Evolutionary conservation across 1,140 invertebrate genomes (phyloP).

Genomic region (Arion vulgaris): DNA sequence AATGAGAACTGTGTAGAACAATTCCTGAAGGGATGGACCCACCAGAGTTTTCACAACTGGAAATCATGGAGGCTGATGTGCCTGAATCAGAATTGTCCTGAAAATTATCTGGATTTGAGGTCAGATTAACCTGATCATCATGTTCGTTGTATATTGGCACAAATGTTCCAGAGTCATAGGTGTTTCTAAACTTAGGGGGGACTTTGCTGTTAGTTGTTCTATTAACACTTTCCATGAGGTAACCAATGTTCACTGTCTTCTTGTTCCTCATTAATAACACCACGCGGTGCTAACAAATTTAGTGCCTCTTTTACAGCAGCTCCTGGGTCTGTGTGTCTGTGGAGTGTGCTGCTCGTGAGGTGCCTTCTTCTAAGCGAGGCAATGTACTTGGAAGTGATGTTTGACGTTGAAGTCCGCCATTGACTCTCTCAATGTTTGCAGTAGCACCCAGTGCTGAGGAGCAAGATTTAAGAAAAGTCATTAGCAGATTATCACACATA

Average conservation of each 20-base stretch:
- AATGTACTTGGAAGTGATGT: slow-evolving; percentile 43
- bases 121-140: slow-evolving; percentile 8
- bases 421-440: not conserved
- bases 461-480: not conserved
- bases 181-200: not conserved
- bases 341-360: slow-evolving; percentile 14
- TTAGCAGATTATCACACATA: not conserved
- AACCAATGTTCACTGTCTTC: not conserved
- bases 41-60: slow-evolving; percentile 46
- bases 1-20: not conserved
- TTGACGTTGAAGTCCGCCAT: slow-evolving; percentile 45
- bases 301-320: slow-evolving; percentile 9
- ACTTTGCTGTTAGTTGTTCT: not conserved
- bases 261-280: slow-evolving; percentile 15
- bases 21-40: slow-evolving; percentile 39
- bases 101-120: slow-evolving; percentile 14
- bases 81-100: slow-evolving; percentile 47
- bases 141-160: not conserved
- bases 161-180: not conserved
- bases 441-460: not conserved
- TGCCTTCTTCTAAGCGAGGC: slow-evolving; percentile 30
- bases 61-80: slow-evolving; percentile 41
- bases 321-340: slow-evolving; percentile 54
- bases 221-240: not conserved
- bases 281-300: not conserved